A percentile compares a stretch with the other conserved stretches of the same genome.
Conservation (phyloP, 1,140 invertebrate genomes). For the Planococcus citri region DNA sequence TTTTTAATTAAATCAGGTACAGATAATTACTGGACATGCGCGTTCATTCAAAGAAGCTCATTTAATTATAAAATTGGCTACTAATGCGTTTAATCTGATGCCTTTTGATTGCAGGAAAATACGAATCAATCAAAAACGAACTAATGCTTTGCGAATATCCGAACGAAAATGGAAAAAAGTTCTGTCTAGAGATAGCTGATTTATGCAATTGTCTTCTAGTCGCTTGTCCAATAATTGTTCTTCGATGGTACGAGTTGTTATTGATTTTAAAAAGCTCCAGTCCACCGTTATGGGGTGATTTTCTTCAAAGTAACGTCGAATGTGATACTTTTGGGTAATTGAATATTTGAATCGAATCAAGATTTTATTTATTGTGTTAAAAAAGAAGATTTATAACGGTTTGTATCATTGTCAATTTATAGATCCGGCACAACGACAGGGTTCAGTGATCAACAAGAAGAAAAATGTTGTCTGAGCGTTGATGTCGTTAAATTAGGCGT, state of each 20-base stretch:
- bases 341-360: too few relatives aligned
- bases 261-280: neutral
- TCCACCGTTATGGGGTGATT: neutral
- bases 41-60: neutral
- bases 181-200: neutral
- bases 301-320: neutral
- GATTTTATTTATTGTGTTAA: too few relatives aligned
- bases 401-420: too few relatives aligned
- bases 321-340: neutral
- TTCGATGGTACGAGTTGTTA: neutral
- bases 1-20: conserved; percentile 7
- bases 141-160: neutral
- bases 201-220: neutral
- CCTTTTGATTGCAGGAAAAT: neutral
- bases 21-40: too few relatives aligned
- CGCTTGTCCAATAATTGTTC: neutral
- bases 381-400: too few relatives aligned
- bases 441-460: too few relatives aligned
- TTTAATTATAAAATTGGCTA: too few relatives aligned
- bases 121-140: neutral
- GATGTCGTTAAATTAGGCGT: neutral
- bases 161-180: neutral
- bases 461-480: neutral
- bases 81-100: too few relatives aligned
- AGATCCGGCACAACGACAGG: too few relatives aligned